These are phyloP conservation scores for Acipenser oxyrinchus DNA, from an alignment of 2,797 vertebrate species.

Conservation along the genomic window DNA sequence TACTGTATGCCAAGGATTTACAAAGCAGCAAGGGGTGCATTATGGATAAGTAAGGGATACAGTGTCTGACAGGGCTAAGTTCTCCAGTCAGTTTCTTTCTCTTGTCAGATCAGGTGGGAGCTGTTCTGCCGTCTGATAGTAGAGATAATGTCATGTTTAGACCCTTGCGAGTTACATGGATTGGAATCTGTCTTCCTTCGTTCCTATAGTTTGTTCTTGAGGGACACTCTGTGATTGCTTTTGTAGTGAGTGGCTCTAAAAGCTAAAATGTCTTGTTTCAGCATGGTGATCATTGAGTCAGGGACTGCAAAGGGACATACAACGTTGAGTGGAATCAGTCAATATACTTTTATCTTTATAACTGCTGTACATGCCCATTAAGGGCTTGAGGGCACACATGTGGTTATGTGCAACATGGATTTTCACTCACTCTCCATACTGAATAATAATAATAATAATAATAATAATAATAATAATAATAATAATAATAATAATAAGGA, in stretches of 20 bases:
- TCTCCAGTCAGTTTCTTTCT: background rate
- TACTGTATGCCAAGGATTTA: too few relatives aligned
- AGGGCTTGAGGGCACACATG: too few relatives aligned
- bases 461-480: too few relatives aligned
- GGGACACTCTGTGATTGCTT: background rate
- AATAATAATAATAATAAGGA: too few relatives aligned
- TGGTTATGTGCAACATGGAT: too few relatives aligned
- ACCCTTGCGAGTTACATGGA: background rate
- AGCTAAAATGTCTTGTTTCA: background rate
- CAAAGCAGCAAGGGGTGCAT: background rate
- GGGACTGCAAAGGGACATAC: background rate
- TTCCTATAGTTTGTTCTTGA: background rate
- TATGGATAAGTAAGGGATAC: background rate
- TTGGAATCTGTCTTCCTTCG: background rate
- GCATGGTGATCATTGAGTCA: background rate
- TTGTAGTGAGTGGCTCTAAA: background rate
- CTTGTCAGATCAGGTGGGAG: background rate
- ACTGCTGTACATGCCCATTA: too few relatives aligned
- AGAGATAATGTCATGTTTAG: constrained; percentile 4
- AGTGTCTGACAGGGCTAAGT: background rate
- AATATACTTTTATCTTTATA: too few relatives aligned
- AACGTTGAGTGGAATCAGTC: too few relatives aligned
- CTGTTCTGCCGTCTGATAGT: background rate
- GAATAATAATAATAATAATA: too few relatives aligned
- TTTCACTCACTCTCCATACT: too few relatives aligned